Evolutionary conservation across 2,888 invertebrate species (phyloP).

Genomic region (Cabera pusaria): DNA sequence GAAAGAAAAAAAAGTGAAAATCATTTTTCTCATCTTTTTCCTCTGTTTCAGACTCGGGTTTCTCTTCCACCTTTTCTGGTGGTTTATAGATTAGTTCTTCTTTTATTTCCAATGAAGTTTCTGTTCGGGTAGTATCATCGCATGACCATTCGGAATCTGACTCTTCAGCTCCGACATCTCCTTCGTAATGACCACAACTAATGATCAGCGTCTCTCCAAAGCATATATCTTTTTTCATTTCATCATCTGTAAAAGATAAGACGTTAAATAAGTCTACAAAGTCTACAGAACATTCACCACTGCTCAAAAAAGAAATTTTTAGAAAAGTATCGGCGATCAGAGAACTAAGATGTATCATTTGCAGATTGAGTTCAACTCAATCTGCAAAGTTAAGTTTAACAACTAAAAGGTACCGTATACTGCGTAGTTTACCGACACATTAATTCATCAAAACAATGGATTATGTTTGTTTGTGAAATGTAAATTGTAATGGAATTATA

Average conservation of each 20-base stretch:
- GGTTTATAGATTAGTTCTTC: constrained; percentile 39
- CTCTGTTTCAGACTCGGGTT: constrained; percentile 31
- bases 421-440: too few species aligned
- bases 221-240: constrained; percentile 70
- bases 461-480: too few species aligned
- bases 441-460: too few species aligned
- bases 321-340: too few species aligned
- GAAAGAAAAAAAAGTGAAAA: constrained; percentile 73
- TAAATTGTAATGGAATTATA: too few species aligned
- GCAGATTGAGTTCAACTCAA: too few species aligned
- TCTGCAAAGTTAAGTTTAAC: too few species aligned
- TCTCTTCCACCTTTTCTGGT: constrained; percentile 42
- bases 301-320: too few species aligned
- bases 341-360: too few species aligned
- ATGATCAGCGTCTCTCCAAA: constrained; percentile 82
- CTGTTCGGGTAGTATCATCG: constrained; percentile 45
- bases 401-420: too few species aligned
- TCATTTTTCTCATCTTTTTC: constrained; percentile 54
- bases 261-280: too few species aligned
- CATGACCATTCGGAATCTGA: constrained; percentile 73
- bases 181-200: constrained; percentile 73
- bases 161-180: constrained; percentile 50
- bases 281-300: too few species aligned
- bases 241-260: constrained; percentile 73
- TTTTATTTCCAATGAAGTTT: constrained; percentile 44